Conservation (phyloP, 2,797 vertebrate genomes). For the Pogoniulus pusillus region DNA sequence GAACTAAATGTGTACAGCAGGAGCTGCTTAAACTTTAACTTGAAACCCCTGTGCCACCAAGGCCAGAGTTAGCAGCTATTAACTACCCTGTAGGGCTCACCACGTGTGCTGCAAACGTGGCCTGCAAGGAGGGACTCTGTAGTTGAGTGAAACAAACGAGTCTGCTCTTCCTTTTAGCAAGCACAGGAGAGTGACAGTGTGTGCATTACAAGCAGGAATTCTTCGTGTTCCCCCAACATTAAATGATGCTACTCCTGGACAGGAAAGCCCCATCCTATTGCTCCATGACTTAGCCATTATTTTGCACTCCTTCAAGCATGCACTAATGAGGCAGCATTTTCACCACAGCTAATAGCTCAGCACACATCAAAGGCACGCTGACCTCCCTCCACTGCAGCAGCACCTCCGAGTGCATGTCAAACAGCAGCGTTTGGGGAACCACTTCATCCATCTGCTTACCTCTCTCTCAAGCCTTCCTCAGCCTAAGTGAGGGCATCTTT, state of each 20-base stretch:
- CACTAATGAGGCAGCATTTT: not conserved
- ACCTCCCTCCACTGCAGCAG: not conserved
- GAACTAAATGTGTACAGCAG: not conserved
- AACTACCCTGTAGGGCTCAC: not conserved
- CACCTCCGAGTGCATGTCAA: not conserved
- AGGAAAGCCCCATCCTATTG: not conserved
- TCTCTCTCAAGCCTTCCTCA: not conserved
- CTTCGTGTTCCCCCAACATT: not conserved
- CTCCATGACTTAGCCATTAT: not conserved
- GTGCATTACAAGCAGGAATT: not conserved
- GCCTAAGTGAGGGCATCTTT: not conserved
- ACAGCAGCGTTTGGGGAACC: not conserved
- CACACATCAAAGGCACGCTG: not conserved
- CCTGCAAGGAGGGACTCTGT: not conserved
- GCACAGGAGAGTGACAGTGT: no score
- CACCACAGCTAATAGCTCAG: not conserved
- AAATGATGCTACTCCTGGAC: not conserved
- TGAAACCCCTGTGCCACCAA: not conserved
- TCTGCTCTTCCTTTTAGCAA: not conserved
- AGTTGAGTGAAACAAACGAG: not conserved
- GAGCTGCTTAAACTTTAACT: not conserved
- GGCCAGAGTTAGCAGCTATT: not conserved
- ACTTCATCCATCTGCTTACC: not conserved
- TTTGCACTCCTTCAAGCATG: not conserved
- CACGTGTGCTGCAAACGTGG: constrained; percentile 14